phyloP scores from a whole-genome alignment of 2,888 invertebrate species.

The Mesoligia furuncula region DNA sequence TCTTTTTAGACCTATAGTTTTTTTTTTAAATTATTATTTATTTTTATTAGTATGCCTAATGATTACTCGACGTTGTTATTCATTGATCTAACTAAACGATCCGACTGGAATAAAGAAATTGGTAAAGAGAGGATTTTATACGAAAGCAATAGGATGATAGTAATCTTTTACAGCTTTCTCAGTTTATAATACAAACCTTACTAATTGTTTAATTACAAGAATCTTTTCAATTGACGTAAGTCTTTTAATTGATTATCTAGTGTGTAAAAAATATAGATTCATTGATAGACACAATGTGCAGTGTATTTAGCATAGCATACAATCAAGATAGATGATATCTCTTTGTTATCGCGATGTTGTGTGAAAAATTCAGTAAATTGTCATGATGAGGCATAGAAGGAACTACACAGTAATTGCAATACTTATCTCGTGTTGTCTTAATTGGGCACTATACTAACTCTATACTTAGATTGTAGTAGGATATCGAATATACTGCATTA shows the following conservation, averaged over 20 bases:
- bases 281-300: constrained; percentile 11
- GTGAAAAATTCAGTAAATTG: constrained; percentile 38
- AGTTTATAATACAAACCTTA: not conserved
- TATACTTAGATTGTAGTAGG: constrained; percentile 10
- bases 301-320: not conserved
- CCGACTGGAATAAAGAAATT: not conserved
- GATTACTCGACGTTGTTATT: not conserved
- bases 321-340: constrained; percentile 33
- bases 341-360: constrained; percentile 24
- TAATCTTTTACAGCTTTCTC: not conserved
- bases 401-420: constrained; percentile 50
- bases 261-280: constrained; percentile 21
- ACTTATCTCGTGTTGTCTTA: constrained; percentile 42
- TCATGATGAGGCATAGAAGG: constrained; percentile 26
- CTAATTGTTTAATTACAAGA: not conserved
- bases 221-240: not conserved
- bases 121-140: not conserved
- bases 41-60: not conserved
- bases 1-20: too few species aligned
- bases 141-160: not conserved
- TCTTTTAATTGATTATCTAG: not conserved
- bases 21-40: too few species aligned
- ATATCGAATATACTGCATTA: not conserved
- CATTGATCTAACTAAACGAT: not conserved
- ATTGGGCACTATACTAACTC: constrained; percentile 29